phyloP scores from a whole-genome alignment of 2,888 invertebrate genomes.

The Anaspis maculata region DNA sequence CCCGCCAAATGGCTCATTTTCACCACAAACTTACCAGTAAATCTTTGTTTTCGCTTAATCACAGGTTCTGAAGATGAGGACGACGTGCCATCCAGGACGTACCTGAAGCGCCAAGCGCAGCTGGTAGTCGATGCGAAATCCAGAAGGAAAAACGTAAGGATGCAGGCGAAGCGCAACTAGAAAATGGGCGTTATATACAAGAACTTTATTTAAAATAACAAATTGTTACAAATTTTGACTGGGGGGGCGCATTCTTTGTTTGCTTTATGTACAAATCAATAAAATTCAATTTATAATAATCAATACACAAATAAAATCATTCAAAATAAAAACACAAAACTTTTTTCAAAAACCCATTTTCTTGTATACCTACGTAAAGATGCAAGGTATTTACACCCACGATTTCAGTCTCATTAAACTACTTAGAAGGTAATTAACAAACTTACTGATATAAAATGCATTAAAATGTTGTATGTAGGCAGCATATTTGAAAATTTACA shows the following conservation, averaged over 20 bases:
- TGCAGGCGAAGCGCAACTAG: constrained; percentile 20
- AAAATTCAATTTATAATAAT: no score
- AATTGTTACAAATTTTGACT: constrained; percentile 30
- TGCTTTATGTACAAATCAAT: no score
- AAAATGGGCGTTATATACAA: constrained; percentile 9
- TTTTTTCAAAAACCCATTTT: background rate
- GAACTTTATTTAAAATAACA: constrained; percentile 22
- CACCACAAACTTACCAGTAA: background rate
- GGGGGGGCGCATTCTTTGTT: constrained; percentile 15
- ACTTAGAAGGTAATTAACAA: constrained; percentile 2
- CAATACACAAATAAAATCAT: no score
- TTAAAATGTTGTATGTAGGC: background rate
- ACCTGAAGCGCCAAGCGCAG: constrained; percentile 74
- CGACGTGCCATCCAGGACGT: constrained; percentile 72
- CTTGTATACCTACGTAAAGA: background rate
- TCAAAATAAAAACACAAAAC: no score
- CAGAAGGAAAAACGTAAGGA: constrained; percentile 62
- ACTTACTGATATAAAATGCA: constrained; percentile 1
- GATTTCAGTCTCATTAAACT: constrained; percentile 26
- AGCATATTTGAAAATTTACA: background rate
- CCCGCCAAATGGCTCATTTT: no score
- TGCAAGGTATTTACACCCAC: constrained; percentile 25
- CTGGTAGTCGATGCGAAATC: constrained; percentile 76
- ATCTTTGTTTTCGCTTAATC: background rate
- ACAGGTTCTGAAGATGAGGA: constrained; percentile 70